Conservation (phyloP, 1,140 invertebrate genomes). For the Heliconius congener region DNA sequence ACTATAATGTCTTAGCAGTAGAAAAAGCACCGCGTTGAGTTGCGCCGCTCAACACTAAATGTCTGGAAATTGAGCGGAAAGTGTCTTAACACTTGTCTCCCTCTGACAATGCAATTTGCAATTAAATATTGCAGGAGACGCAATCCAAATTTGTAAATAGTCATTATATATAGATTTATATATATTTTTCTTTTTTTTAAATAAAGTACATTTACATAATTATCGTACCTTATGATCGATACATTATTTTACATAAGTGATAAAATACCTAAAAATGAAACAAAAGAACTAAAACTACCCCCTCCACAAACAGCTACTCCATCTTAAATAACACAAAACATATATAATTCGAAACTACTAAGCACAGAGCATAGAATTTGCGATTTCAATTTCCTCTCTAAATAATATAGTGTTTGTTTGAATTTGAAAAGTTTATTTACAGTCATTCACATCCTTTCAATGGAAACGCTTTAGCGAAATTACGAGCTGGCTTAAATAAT, state of each 20-base stretch:
- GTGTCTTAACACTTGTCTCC: too few species aligned
- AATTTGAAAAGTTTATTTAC: constrained; percentile 10
- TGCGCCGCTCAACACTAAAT: too few species aligned
- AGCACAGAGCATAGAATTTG: neutral
- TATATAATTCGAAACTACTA: constrained; percentile 1
- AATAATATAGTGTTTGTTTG: constrained; percentile 13
- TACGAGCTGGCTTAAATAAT: constrained; percentile 10
- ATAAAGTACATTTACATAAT: too few species aligned
- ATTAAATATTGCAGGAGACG: too few species aligned
- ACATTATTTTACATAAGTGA: neutral
- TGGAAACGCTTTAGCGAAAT: neutral
- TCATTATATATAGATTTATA: too few species aligned
- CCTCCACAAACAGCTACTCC: neutral
- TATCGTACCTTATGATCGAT: too few species aligned
- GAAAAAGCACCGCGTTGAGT: too few species aligned
- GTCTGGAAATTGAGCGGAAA: too few species aligned
- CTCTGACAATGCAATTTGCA: too few species aligned
- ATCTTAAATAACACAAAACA: neutral
- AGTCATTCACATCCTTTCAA: constrained; percentile 6
- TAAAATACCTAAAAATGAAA: neutral
- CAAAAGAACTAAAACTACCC: neutral
- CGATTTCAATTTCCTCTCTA: constrained; percentile 9
- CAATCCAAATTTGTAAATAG: too few species aligned
- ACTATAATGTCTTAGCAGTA: too few species aligned
- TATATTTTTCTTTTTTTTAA: too few species aligned